Conservation (phyloP, 2,797 vertebrate genomes). For the Staurois parvus region DNA sequence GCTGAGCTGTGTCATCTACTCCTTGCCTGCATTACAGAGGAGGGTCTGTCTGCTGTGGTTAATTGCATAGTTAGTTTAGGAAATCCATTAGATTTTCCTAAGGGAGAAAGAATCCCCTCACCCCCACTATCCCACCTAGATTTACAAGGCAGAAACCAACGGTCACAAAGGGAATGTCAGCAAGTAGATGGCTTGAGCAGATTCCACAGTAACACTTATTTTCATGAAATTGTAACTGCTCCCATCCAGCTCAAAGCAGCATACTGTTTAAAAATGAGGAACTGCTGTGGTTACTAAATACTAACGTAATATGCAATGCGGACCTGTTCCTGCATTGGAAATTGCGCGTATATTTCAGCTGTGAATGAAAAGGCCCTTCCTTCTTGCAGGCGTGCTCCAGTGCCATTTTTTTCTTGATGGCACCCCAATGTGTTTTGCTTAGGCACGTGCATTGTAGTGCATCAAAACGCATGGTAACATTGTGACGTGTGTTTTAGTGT, state of each 20-base stretch:
- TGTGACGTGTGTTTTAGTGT: too few species aligned
- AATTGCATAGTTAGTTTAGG: slow-evolving; percentile 18
- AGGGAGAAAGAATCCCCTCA: slow-evolving; percentile 37
- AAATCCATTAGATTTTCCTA: slow-evolving; percentile 52
- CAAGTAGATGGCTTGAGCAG: neutral
- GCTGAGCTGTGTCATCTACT: slow-evolving; percentile 9
- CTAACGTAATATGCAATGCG: too few species aligned
- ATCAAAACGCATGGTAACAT: too few species aligned
- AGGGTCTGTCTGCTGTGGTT: slow-evolving; percentile 36
- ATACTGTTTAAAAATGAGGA: neutral
- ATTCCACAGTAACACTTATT: neutral
- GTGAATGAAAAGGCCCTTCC: too few species aligned
- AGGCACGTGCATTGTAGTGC: too few species aligned
- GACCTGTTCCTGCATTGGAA: too few species aligned
- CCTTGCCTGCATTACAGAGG: slow-evolving; percentile 5
- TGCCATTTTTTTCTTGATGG: too few species aligned
- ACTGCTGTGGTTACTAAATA: too few species aligned
- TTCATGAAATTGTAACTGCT: neutral
- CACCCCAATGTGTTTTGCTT: too few species aligned
- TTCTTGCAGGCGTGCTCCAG: too few species aligned
- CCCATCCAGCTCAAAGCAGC: neutral
- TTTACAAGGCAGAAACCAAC: slow-evolving; percentile 24
- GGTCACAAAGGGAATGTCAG: slow-evolving; percentile 18
- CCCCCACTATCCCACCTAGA: slow-evolving; percentile 24
- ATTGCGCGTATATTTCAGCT: too few species aligned